Percentiles rank a stretch among this genome's conserved stretches.
phyloP scores from a whole-genome alignment of 2,797 vertebrate genomes.

The Arnoldichthys spilopterus region DNA sequence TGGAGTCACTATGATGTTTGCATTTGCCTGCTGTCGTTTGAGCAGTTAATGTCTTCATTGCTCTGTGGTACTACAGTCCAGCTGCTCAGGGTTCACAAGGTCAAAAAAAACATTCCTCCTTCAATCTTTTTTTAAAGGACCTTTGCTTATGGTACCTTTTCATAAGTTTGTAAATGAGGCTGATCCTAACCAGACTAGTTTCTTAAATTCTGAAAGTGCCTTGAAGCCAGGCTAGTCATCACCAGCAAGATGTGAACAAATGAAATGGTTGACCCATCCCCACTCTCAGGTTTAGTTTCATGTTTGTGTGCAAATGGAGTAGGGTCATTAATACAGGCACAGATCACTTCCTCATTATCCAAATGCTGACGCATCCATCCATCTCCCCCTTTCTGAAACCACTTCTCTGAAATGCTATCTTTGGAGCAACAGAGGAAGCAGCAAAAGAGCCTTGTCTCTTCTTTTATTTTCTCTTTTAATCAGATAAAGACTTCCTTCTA shows the following conservation, averaged over 20 bases:
- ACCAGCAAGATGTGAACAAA: not conserved
- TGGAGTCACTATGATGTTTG: not conserved
- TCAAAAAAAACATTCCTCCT: constrained; percentile 1
- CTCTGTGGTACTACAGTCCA: not conserved
- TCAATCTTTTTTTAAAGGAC: not conserved
- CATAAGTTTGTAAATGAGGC: not conserved
- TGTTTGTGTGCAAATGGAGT: not conserved
- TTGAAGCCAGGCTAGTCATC: not conserved
- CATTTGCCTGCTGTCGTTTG: constrained; percentile 18
- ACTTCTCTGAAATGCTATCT: constrained; percentile 6
- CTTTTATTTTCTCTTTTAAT: not conserved
- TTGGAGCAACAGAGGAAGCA: not conserved
- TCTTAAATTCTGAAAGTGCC: not conserved
- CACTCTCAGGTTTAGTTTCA: not conserved
- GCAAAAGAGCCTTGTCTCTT: not conserved
- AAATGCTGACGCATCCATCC: not conserved
- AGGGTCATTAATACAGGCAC: not conserved
- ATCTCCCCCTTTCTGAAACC: not conserved
- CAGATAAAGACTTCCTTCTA: not conserved
- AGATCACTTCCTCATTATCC: constrained; percentile 16
- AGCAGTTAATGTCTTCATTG: constrained; percentile 24
- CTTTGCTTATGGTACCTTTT: not conserved
- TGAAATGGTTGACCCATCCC: not conserved
- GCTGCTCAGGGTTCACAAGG: constrained; percentile 12
- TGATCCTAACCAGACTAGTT: not conserved